phyloP scores from a whole-genome alignment of 2,113 vertebrate species.

The Thomomys bottae region DNA sequence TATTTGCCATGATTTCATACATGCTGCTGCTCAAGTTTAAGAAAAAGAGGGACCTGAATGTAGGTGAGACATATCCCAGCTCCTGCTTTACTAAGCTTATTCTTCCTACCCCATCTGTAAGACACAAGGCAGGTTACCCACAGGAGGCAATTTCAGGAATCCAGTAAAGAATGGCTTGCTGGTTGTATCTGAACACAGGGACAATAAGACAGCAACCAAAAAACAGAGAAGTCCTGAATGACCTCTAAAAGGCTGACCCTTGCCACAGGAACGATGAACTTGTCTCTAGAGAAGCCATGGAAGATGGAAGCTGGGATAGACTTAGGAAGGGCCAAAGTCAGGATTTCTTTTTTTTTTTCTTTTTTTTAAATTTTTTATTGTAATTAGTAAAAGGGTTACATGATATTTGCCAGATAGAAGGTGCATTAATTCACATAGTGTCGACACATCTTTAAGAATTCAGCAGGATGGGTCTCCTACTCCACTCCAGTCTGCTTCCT shows the following conservation, averaged over 20 bases:
- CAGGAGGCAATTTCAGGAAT: not conserved
- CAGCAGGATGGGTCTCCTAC: not conserved
- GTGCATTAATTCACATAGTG: too few relatives aligned
- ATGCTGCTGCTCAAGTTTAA: not conserved
- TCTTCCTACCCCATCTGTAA: not conserved
- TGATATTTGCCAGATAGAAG: too few relatives aligned
- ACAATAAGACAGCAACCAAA: not conserved
- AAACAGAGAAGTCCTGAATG: constrained; percentile 1
- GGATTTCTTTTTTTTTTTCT: too few relatives aligned
- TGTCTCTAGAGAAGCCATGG: not conserved
- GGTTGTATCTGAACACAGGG: not conserved
- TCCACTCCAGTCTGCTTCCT: not conserved
- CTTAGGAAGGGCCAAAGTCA: not conserved
- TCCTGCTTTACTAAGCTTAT: not conserved
- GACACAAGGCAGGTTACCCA: not conserved
- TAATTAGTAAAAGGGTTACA: too few relatives aligned
- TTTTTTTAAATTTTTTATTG: too few relatives aligned
- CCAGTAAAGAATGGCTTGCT: not conserved
- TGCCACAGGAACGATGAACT: not conserved
- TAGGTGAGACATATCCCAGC: not conserved
- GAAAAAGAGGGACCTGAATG: not conserved
- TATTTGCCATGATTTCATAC: not conserved
- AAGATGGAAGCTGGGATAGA: not conserved
- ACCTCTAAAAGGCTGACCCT: not conserved
- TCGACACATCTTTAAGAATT: not conserved